Percentiles rank a stretch among this genome's conserved stretches.
These are phyloP conservation scores for Pseudocheirus occidentalis DNA, from an alignment of 2,797 vertebrate species.

Conservation along the genomic window DNA sequence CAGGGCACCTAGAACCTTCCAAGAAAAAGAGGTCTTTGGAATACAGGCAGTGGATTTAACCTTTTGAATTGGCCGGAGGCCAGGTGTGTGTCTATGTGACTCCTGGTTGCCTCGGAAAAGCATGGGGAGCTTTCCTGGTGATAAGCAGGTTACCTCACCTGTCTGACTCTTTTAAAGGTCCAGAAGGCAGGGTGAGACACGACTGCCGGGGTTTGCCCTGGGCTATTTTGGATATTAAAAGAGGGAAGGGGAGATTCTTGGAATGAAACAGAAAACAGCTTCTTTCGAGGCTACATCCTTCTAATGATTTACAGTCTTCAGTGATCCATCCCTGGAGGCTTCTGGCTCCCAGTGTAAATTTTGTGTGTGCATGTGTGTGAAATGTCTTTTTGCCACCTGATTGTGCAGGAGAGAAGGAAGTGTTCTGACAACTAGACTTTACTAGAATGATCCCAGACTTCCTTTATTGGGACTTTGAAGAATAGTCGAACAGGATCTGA, in stretches of 20 bases:
- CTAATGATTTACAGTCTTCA: not conserved
- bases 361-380: not conserved
- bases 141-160: not conserved
- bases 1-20: not conserved
- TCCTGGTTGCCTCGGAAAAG: not conserved
- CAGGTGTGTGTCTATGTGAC: not conserved
- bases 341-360: not conserved
- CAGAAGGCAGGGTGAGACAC: not conserved
- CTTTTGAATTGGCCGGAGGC: not conserved
- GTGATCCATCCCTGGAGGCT: too few species aligned
- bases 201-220: accelerated
- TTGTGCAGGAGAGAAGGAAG: not conserved
- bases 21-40: not conserved
- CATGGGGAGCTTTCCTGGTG: not conserved
- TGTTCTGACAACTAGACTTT: not conserved
- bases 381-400: not conserved
- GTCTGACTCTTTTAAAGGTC: not conserved
- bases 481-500: not conserved
- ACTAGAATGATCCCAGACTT: not conserved
- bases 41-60: not conserved
- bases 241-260: not conserved
- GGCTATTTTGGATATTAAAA: not conserved
- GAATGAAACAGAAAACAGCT: not conserved
- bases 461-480: not conserved
- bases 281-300: not conserved